These are phyloP conservation scores for Microchirus variegatus DNA, from an alignment of 2,797 vertebrate genomes.

Conservation along the genomic window DNA sequence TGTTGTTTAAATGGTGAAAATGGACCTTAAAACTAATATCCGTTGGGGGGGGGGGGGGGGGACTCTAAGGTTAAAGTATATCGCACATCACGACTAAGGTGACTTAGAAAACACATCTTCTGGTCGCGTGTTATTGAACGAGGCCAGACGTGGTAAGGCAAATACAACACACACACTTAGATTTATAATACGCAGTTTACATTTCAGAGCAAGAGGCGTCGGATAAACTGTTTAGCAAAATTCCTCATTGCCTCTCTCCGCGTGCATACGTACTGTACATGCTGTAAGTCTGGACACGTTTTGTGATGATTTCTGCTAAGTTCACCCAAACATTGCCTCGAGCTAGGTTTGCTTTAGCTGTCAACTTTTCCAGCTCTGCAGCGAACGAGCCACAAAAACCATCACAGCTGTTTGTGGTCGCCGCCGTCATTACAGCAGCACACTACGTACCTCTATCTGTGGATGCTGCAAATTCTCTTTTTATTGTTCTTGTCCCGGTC, in stretches of 20 bases:
- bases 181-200: slow-evolving; percentile 45
- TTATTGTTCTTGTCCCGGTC: slow-evolving; percentile 19
- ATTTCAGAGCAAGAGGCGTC: slow-evolving; percentile 42
- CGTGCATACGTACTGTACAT: no score
- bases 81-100: slow-evolving; percentile 13
- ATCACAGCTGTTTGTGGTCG: slow-evolving; percentile 68
- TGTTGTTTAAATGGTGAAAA: no score
- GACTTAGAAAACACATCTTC: slow-evolving; percentile 16
- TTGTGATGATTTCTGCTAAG: slow-evolving; percentile 37
- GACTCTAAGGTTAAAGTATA: slow-evolving; percentile 45
- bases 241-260: slow-evolving; percentile 13
- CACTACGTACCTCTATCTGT: slow-evolving; percentile 17
- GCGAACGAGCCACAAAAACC: slow-evolving; percentile 48
- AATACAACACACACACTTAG: slow-evolving; percentile 2
- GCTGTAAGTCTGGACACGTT: slow-evolving; percentile 13
- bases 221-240: slow-evolving; percentile 65
- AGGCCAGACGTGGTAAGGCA: slow-evolving; percentile 12
- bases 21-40: slow-evolving; percentile 70
- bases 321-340: slow-evolving; percentile 53
- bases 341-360: slow-evolving; percentile 37
- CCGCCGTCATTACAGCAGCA: slow-evolving; percentile 34
- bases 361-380: slow-evolving; percentile 50
- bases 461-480: slow-evolving; percentile 10
- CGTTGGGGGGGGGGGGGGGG: slow-evolving; percentile 44
- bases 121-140: no score